Evolutionary conservation across 2,797 vertebrate genomes (phyloP), one percentile per base, ranked within the genome.

Genomic region (Ctenochaetus hawaiiensis): DNA sequence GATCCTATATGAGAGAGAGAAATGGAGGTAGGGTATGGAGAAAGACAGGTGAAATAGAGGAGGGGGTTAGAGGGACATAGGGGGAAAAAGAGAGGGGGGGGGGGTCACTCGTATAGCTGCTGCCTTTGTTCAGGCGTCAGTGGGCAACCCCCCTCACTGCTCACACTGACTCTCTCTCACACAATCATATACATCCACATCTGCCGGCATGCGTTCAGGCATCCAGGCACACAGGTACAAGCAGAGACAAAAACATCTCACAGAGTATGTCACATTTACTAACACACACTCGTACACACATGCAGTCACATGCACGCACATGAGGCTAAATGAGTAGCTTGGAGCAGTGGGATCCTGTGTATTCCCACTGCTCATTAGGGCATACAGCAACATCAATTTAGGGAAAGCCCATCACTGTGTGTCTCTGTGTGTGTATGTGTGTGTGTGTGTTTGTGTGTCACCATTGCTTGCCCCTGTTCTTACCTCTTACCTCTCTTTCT

Each of bases 361-460:
- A 90, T 89, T 93, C 89, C 90, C 81, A 81, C 30, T 73, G 84
- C 90, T 92, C 88, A 91, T 94, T 92, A 92, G 43, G 68, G 45
- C 78, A 63, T 80, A 89, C 83, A 83, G 83, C 80, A 80, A 80
- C 88, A 91, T 91, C 81, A 85, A 82, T 93, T 90, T 86, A 88
- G 76, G 78, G 79, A 51, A 89, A 90, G 43, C 81, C 88, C 87
- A 85, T 88, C 71, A 79, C 39, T 52, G 4, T 20, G 30, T 67
- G 22, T 77, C 43, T 72, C 18, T 65, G 58, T 74, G 59, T 69
- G 61, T 53, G 65, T 67, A 51, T 80, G 56, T 64, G 56, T 80
- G 60, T 74, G 68, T 57, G 67, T 51, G 71, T 72, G 64, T 56
- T 48, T 84, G 62, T 44, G 60, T 23, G 66, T 72, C n/a, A 68